Evolutionary conservation across 2,888 invertebrate genomes (phyloP).

Genomic region (Platycheirus rosarum): DNA sequence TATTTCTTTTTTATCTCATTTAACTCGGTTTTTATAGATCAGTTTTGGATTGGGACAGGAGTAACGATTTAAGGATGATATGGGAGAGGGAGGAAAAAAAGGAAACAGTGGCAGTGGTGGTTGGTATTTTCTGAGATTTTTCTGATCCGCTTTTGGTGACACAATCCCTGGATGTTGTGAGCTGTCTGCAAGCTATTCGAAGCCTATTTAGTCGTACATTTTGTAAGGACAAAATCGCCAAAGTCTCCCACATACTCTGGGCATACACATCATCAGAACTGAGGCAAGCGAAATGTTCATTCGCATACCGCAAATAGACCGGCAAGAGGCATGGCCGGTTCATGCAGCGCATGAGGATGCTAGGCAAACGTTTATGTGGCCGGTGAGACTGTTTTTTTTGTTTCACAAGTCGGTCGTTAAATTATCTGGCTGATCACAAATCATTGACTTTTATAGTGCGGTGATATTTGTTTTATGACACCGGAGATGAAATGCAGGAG

Average conservation of each 20-base stretch:
- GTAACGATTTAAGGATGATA: slow-evolving; percentile 31
- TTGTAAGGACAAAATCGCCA: slow-evolving; percentile 56
- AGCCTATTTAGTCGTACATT: slow-evolving; percentile 59
- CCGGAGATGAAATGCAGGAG: slow-evolving; percentile 73
- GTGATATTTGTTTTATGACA: slow-evolving; percentile 77
- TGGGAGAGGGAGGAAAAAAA: neutral
- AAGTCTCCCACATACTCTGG: slow-evolving; percentile 61
- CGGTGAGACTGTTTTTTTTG: slow-evolving; percentile 40
- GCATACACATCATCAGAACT: slow-evolving; percentile 29
- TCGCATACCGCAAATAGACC: slow-evolving; percentile 59
- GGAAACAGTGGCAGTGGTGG: slow-evolving; percentile 14
- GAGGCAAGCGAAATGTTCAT: slow-evolving; percentile 27
- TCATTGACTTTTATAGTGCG: slow-evolving; percentile 76
- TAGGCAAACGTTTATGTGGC: slow-evolving; percentile 26
- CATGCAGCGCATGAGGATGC: slow-evolving; percentile 14
- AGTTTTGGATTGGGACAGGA: slow-evolving; percentile 7
- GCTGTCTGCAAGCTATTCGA: slow-evolving; percentile 26
- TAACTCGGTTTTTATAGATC: slow-evolving; percentile 8
- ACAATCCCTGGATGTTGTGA: slow-evolving; percentile 17
- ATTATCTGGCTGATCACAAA: slow-evolving; percentile 76
- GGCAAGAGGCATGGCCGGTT: slow-evolving; percentile 14
- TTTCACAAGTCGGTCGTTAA: slow-evolving; percentile 74
- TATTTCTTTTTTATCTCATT: slow-evolving; percentile 20
- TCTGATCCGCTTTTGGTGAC: slow-evolving; percentile 53
- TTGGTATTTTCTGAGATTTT: neutral